Conservation (phyloP, 2,797 vertebrate genomes). For the Hybognathus amarus region DNA sequence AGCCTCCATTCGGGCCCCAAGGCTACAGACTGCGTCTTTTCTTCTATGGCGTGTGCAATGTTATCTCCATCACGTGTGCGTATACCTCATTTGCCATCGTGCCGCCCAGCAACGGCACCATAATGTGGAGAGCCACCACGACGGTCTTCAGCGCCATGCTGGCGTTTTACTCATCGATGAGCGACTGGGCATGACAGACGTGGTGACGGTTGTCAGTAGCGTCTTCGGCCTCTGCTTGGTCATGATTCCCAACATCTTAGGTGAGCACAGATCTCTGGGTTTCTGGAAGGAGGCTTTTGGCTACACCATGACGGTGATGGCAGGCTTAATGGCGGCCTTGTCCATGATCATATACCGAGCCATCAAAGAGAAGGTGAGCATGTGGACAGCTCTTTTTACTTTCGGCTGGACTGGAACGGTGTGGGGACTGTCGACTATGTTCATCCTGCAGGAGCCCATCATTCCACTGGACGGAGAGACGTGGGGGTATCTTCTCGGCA, state of each 20-base stretch:
- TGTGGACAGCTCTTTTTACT: constrained; percentile 94
- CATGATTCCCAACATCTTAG: constrained; percentile 85
- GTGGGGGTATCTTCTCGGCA: constrained; percentile 89
- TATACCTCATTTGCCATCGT: constrained; percentile 92
- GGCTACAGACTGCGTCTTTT: constrained; percentile 90
- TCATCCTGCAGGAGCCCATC: constrained; percentile 90
- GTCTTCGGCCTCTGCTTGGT: constrained; percentile 90
- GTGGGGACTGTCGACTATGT: constrained; percentile 88
- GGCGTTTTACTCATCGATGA: constrained; percentile 95
- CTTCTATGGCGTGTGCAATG: constrained; percentile 91
- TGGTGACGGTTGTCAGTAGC: constrained; percentile 83
- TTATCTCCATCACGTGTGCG: constrained; percentile 95
- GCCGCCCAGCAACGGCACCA: constrained; percentile 87
- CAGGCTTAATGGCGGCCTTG: constrained; percentile 93
- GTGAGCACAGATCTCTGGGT: constrained; percentile 81
- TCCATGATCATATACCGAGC: constrained; percentile 95
- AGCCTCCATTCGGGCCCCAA: constrained; percentile 90
- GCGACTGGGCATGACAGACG: constrained; percentile 84
- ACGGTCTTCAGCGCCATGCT: constrained; percentile 91
- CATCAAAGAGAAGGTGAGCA: constrained; percentile 91
- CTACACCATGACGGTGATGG: constrained; percentile 92
- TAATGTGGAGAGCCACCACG: constrained; percentile 94
- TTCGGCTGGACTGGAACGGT: constrained; percentile 95
- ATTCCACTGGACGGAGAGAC: constrained; percentile 87
- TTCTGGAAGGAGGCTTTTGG: constrained; percentile 96